phyloP scores from a whole-genome alignment of 1,140 invertebrate species.

The Drosophila azteca region DNA sequence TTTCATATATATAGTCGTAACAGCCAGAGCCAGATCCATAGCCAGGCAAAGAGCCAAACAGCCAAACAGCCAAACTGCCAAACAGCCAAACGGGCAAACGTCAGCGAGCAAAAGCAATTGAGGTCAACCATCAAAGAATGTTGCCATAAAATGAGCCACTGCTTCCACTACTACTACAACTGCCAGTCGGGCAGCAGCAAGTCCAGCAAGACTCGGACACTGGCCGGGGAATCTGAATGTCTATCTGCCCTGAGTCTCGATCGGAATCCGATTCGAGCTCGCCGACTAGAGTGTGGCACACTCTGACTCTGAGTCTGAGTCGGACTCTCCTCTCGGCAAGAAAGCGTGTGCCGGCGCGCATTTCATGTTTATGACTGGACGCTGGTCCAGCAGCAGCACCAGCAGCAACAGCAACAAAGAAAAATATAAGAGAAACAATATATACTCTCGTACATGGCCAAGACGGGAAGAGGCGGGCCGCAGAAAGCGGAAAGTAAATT shows the following conservation, averaged over 20 bases:
- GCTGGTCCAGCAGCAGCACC: too few species aligned
- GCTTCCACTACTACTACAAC: slow-evolving; percentile 12
- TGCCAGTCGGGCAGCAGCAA: slow-evolving; percentile 22
- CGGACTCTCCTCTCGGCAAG: slow-evolving; percentile 32
- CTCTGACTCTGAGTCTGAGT: too few species aligned
- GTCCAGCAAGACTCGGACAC: slow-evolving; percentile 23
- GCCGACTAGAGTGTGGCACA: neutral
- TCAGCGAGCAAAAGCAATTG: slow-evolving; percentile 79
- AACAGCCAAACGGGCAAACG: slow-evolving; percentile 59
- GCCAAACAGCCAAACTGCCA: slow-evolving; percentile 40
- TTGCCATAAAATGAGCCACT: slow-evolving; percentile 81
- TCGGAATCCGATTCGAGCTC: slow-evolving; percentile 16
- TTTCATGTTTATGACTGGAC: slow-evolving; percentile 76
- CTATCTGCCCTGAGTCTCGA: slow-evolving; percentile 4
- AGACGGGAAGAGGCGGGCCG: slow-evolving; percentile 35
- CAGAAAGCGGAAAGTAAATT: slow-evolving; percentile 82
- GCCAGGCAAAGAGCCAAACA: slow-evolving; percentile 22
- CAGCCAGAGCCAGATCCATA: slow-evolving; percentile 14
- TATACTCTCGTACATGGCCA: slow-evolving; percentile 33
- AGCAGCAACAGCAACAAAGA: slow-evolving; percentile 53
- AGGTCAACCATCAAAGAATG: slow-evolving; percentile 80
- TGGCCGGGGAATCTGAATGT: slow-evolving; percentile 41
- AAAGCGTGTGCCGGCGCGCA: slow-evolving; percentile 73
- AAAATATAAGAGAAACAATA: slow-evolving; percentile 53
- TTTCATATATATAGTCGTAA: slow-evolving; percentile 60